Evolutionary conservation across 2,113 vertebrate species (phyloP), one percentile per base, ranked within the genome.

Genomic region (Copsychus sechellarum): DNA sequence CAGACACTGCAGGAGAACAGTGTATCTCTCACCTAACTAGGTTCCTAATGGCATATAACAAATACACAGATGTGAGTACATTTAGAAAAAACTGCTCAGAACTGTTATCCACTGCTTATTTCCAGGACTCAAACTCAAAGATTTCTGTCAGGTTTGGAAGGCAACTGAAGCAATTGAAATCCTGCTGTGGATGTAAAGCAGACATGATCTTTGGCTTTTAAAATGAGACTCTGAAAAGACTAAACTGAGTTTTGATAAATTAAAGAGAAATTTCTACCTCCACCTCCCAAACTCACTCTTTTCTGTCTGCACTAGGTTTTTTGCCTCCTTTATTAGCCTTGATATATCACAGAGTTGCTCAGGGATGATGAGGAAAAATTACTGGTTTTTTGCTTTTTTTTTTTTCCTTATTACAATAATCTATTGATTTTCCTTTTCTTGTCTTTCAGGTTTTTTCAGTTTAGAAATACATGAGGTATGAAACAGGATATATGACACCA

Each of bases 371-470:
- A 43, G 36, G 22, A 69, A 66, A 23, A 71, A 66, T 34, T 7
- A 51, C 6, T 12, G 3, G 0, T 0, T 34, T 58, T 58, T 51
- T 64, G 1, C 0, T 26, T 2, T 20, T 29, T 36, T 11, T 14
- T 20, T 14, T 22, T 17, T 53, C 89, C 89, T 23, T 4, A 81
- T 48, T 69, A 36, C 3, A 60, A 54, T 36, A 64, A 48, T 31
- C 10, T 24, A 33, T 47, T 65, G 11, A 29, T 81, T 89, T 86
- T 31, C 7, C 2, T 54, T 71, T 86, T 64, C 17, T 78, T 70
- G 69, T 17, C 17, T 61, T 76, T 23, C 43, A 50, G 5, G 0
- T 3, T 33, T 43, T 65, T 76, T 76, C 21, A 33, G 2, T 69
- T 93, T 93, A 57, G 6, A 90, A 94, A 45, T 80, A 72, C 6